Conservation (phyloP, 2,888 invertebrate genomes). For the Neoscelio sp. region DNA sequence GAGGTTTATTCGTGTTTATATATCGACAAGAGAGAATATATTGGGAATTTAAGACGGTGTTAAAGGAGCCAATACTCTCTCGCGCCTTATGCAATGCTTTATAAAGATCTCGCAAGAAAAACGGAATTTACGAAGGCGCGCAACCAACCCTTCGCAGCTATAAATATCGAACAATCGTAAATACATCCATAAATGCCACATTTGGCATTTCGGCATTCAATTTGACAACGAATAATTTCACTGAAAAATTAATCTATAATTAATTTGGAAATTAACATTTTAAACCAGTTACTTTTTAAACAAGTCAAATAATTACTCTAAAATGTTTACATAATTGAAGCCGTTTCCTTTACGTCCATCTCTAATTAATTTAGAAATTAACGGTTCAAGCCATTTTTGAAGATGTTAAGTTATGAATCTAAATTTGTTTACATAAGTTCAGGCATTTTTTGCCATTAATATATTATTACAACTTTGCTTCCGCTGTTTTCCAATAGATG, state of each 20-base stretch:
- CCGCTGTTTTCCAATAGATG: too few relatives aligned
- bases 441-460: too few relatives aligned
- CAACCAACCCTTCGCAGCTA: conserved; percentile 64
- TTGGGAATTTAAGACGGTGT: conserved; percentile 48
- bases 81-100: conserved; percentile 62
- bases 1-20: conserved; percentile 58
- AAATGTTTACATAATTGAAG: too few relatives aligned
- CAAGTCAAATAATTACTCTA: too few relatives aligned
- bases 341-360: too few relatives aligned
- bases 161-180: conserved; percentile 65
- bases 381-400: too few relatives aligned
- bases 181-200: conserved; percentile 67
- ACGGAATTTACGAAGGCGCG: conserved; percentile 69
- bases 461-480: too few relatives aligned
- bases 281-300: too few relatives aligned
- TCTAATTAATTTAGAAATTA: too few relatives aligned
- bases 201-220: conserved; percentile 47
- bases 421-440: too few relatives aligned
- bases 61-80: conserved; percentile 39
- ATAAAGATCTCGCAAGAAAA: conserved; percentile 65
- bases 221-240: conserved; percentile 57
- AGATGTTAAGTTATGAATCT: too few relatives aligned
- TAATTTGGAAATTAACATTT: too few relatives aligned
- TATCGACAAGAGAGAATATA: conserved; percentile 58
- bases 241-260: conserved; percentile 42